Percentiles rank a stretch among this genome's conserved stretches.
Conservation (phyloP, 2,888 invertebrate species). For the Epirrhoe tristata region DNA sequence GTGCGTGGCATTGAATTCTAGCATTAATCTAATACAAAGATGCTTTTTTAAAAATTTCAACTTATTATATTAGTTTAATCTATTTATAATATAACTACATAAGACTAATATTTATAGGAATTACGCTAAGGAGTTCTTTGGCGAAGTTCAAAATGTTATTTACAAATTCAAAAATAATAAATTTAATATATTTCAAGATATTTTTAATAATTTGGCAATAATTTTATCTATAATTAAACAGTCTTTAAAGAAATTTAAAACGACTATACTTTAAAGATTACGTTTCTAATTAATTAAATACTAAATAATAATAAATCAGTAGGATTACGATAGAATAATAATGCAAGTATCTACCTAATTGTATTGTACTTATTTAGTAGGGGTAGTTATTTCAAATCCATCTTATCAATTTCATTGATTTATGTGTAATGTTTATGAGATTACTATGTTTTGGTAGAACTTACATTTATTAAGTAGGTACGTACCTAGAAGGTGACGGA, state of each 20-base stretch:
- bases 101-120: constrained; percentile 60
- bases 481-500: too few species aligned
- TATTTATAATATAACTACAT: constrained; percentile 42
- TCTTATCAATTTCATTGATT: constrained; percentile 33
- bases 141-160: constrained; percentile 69
- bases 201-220: constrained; percentile 44
- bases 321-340: constrained; percentile 19
- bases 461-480: too few species aligned
- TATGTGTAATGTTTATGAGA: too few species aligned
- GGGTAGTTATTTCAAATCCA: constrained; percentile 49
- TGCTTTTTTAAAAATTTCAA: constrained; percentile 41
- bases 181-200: background rate
- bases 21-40: constrained; percentile 36
- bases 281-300: constrained; percentile 12
- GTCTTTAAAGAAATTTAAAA: constrained; percentile 47
- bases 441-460: background rate
- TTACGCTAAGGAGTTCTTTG: constrained; percentile 68
- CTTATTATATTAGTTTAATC: constrained; percentile 36
- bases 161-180: constrained; percentile 54
- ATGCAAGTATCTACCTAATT: background rate
- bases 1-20: constrained; percentile 61
- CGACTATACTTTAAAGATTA: constrained; percentile 11
- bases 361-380: background rate
- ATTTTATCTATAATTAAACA: constrained; percentile 45
- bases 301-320: constrained; percentile 35